Percentiles rank a stretch among this genome's conserved stretches.
These are phyloP conservation scores for Climacteris rufus DNA, from an alignment of 2,113 vertebrate species.

Conservation along the genomic window DNA sequence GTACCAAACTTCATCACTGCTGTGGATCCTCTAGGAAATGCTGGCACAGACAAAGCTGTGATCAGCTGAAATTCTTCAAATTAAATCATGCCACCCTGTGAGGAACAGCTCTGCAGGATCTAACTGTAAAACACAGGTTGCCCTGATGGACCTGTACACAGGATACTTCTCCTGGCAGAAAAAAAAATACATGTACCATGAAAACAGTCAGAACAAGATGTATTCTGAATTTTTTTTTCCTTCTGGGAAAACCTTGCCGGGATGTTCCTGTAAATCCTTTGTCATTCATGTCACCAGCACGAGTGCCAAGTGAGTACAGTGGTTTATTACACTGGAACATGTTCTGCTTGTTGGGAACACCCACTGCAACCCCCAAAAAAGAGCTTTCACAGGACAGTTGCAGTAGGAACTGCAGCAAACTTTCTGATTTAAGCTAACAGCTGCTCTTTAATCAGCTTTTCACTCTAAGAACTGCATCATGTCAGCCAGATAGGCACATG, in stretches of 20 bases:
- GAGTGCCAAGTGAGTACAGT: not conserved
- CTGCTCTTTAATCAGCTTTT: constrained; percentile 42
- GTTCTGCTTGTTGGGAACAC: not conserved
- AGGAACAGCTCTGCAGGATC: not conserved
- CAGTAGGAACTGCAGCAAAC: not conserved
- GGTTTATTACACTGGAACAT: not conserved
- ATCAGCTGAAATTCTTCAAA: not conserved
- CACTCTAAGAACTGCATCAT: not conserved
- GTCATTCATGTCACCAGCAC: not conserved
- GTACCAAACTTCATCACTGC: not conserved
- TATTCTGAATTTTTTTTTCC: not conserved
- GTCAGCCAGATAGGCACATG: not conserved
- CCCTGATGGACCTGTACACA: not conserved
- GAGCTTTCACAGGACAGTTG: not conserved
- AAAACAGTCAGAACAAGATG: not conserved
- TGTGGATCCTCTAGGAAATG: not conserved
- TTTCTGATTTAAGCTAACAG: constrained; percentile 62
- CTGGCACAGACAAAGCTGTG: not conserved
- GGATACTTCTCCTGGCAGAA: not conserved
- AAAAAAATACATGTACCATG: fast-evolving
- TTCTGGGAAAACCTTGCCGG: not conserved
- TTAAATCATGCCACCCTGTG: not conserved
- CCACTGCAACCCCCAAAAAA: not conserved
- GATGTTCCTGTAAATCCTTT: not conserved
- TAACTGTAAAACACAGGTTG: not conserved